Percentiles rank a stretch among this genome's conserved stretches.
phyloP scores from a whole-genome alignment of 1,140 invertebrate genomes.

The Macrobrachium rosenbergii region DNA sequence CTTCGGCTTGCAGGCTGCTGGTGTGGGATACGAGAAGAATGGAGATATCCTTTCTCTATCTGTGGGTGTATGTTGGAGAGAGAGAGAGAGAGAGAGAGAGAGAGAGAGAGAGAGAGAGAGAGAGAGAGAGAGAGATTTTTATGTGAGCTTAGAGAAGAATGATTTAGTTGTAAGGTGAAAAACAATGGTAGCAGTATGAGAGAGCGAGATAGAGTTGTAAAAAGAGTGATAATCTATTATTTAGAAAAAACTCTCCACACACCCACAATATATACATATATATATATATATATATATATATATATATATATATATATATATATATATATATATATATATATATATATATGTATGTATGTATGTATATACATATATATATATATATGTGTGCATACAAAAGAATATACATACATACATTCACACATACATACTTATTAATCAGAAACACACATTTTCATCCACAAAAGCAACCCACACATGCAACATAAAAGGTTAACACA shows the following conservation, averaged over 20 bases:
- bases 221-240: neutral
- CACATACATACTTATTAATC: neutral
- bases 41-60: too few species aligned
- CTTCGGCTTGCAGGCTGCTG: too few species aligned
- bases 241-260: neutral
- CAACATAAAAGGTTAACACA: too few species aligned
- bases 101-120: too few species aligned
- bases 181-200: too few species aligned
- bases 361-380: neutral
- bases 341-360: neutral
- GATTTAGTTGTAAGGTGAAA: too few species aligned
- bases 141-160: too few species aligned
- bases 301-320: conserved; percentile 5
- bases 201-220: too few species aligned
- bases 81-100: too few species aligned
- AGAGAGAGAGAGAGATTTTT: too few species aligned
- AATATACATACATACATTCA: neutral
- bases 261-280: neutral
- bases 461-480: neutral
- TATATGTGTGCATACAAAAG: neutral
- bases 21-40: too few species aligned
- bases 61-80: too few species aligned
- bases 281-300: conserved; percentile 19
- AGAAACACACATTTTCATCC: neutral
- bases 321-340: neutral